phyloP scores from a whole-genome alignment of 2,797 vertebrate species.

The Sphenopsis melanotis region DNA sequence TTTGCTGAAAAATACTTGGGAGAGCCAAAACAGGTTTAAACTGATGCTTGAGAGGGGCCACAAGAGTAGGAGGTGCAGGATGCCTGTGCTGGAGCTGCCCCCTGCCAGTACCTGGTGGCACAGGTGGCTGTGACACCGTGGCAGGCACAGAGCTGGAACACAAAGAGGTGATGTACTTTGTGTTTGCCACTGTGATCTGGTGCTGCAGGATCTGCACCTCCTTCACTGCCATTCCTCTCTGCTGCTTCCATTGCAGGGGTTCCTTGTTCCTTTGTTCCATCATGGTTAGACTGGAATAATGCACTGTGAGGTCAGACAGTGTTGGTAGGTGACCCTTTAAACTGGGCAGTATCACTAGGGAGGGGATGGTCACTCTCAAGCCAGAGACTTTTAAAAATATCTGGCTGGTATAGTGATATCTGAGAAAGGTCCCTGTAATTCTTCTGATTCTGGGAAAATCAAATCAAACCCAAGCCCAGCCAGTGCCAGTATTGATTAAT shows the following conservation, averaged over 20 bases:
- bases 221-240: background rate
- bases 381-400: background rate
- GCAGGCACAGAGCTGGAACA: background rate
- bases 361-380: background rate
- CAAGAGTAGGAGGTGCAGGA: background rate
- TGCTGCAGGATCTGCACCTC: background rate
- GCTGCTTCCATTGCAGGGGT: background rate
- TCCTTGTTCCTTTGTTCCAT: background rate
- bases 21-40: background rate
- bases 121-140: background rate
- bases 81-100: background rate
- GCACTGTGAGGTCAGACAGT: background rate
- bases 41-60: background rate
- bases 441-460: slow-evolving; percentile 6
- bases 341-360: background rate
- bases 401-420: background rate
- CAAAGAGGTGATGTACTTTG: background rate
- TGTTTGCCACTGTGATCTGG: background rate
- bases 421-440: background rate
- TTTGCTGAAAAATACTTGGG: background rate
- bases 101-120: background rate
- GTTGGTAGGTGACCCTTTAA: background rate
- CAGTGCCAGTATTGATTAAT: slow-evolving; percentile 20
- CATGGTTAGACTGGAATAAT: background rate
- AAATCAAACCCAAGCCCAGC: slow-evolving; percentile 11